Evolutionary conservation across 2,797 vertebrate species (phyloP).

Genomic region (Paedocypris micromegethes): DNA sequence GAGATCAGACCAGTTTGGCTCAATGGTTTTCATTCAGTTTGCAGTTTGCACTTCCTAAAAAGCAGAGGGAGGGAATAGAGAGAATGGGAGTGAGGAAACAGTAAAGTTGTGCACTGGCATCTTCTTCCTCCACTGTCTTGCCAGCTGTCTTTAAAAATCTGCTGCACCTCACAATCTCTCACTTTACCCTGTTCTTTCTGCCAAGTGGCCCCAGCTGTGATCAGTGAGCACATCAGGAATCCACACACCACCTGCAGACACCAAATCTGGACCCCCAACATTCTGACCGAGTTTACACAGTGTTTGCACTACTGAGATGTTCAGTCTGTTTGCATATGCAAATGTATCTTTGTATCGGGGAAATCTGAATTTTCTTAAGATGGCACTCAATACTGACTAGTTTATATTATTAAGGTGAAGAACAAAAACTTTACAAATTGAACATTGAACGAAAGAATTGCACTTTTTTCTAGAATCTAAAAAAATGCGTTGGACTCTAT

Average conservation of each 20-base stretch:
- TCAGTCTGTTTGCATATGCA: constrained; percentile 8
- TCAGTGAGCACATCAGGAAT: constrained; percentile 58
- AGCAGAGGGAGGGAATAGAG: constrained; percentile 43
- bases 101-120: constrained; percentile 42
- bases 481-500: no score
- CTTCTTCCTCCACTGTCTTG: constrained; percentile 48
- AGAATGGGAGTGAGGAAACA: constrained; percentile 45
- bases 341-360: no score
- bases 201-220: constrained; percentile 48
- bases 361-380: no score
- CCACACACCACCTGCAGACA: constrained; percentile 40
- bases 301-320: constrained; percentile 41
- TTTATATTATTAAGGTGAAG: no score
- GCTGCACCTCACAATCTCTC: constrained; percentile 44
- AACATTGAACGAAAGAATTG: no score
- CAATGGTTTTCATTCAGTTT: constrained; percentile 59
- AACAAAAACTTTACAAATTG: no score
- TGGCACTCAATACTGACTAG: no score
- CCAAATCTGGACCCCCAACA: constrained; percentile 43
- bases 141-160: constrained; percentile 50
- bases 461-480: no score
- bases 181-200: constrained; percentile 29
- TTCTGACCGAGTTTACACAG: constrained; percentile 35
- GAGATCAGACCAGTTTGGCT: constrained; percentile 38
- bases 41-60: constrained; percentile 56